phyloP scores from a whole-genome alignment of 1,140 invertebrate species.

The Medauroidea extradentata region DNA sequence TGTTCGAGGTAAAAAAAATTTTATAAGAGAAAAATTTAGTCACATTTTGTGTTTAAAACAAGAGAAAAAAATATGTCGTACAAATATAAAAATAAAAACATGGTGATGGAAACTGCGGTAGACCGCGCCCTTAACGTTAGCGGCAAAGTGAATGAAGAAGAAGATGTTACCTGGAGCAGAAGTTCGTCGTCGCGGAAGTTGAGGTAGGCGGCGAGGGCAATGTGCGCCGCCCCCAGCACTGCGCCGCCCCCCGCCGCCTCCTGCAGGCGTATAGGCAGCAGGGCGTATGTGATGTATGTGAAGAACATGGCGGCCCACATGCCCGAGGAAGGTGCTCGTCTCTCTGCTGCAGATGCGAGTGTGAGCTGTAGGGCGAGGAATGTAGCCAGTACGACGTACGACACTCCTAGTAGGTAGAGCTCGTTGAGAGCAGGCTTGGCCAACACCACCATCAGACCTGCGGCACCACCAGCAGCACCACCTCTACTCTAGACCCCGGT shows the following conservation, averaged over 20 bases:
- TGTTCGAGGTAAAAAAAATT: no score
- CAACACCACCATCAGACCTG: conserved; percentile 68
- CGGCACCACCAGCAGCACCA: no score
- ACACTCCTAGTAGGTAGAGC: conserved; percentile 76
- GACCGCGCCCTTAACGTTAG: no score
- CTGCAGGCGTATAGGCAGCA: conserved; percentile 76
- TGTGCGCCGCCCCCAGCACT: conserved; percentile 61
- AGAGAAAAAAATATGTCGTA: no score
- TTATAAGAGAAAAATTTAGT: no score
- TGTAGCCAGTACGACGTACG: conserved; percentile 70
- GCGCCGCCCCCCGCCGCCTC: conserved; percentile 71
- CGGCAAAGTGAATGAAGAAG: no score
- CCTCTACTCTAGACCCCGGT: no score
- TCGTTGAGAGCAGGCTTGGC: conserved; percentile 81
- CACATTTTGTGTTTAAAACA: no score
- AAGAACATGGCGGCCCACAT: conserved; percentile 66
- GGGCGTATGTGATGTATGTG: conserved; percentile 83
- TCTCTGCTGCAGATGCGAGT: conserved; percentile 47
- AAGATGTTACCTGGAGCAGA: no score
- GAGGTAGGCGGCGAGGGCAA: conserved; percentile 42
- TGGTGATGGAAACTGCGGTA: no score
- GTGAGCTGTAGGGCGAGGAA: conserved; percentile 61
- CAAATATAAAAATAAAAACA: no score
- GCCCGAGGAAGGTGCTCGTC: conserved; percentile 36
- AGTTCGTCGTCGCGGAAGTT: no score